These are phyloP conservation scores for Agrochola lychnidis DNA, from an alignment of 2,888 invertebrate species.

Conservation along the genomic window DNA sequence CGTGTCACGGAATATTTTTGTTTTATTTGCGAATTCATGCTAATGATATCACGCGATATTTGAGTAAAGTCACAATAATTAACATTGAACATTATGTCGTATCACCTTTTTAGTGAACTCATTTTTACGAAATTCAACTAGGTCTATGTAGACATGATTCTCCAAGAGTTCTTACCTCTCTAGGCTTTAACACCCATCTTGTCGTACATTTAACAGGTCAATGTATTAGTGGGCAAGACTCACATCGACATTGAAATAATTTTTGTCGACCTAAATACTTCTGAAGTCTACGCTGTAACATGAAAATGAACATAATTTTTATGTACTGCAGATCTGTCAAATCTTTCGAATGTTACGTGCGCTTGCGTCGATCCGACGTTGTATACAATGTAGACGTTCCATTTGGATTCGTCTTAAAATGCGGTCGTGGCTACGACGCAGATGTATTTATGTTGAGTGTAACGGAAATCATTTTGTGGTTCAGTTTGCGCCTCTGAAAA, in stretches of 20 bases:
- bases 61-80: conserved; percentile 12
- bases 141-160: background rate
- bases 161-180: background rate
- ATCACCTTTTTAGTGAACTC: background rate
- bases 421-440: conserved; percentile 17
- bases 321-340: conserved; percentile 62
- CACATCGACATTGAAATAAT: conserved; percentile 26
- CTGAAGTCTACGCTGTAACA: conserved; percentile 27
- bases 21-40: conserved; percentile 57
- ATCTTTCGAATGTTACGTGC: conserved; percentile 21
- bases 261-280: conserved; percentile 51
- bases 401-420: conserved; percentile 28
- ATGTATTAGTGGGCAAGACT: conserved; percentile 9
- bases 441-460: conserved; percentile 34
- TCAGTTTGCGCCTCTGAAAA: background rate
- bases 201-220: conserved; percentile 4
- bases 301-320: conserved; percentile 48
- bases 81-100: conserved; percentile 1
- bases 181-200: background rate
- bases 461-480: conserved; percentile 13
- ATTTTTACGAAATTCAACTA: background rate
- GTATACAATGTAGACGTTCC: conserved; percentile 14
- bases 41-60: conserved; percentile 65
- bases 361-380: conserved; percentile 18
- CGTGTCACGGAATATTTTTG: conserved; percentile 62